Base-by-base conservation (phyloP, 2,888 invertebrate species). In the Ctenicera cuprea region DNA sequence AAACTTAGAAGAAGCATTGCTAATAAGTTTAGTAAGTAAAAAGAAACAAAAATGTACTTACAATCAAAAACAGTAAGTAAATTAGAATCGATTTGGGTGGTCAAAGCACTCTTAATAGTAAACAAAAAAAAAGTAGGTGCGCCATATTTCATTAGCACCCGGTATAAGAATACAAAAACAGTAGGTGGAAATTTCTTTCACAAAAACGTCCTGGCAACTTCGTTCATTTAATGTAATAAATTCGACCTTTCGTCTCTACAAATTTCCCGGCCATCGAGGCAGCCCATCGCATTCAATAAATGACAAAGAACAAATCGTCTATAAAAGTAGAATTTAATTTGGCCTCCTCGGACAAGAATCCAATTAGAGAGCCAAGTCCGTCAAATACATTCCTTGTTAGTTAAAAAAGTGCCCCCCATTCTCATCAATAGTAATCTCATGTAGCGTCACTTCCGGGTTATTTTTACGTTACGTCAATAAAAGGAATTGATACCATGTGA, bases 261-360 rank as follows among this genome's bases (percentile, higher is more conserved):
- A 64, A 52, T 79, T 79, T 74, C 76, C 76, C 76, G 73, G 75
- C 65, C 71, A 62, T 54, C 37, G 43, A 71, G 50, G 43, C 59
- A 64, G 64, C 33, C 77, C 73, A 78, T 80, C 79, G 78, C 77
- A 77, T 82, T 79, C 82, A 80, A 80, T 82, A 82, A 82, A 79
- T 79, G 82, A 78, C 80, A 80, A 81, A 80, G 80, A 82, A 82
- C 82, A 82, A 83, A 82, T 82, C 83, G 83, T 79, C 82, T 82
- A 83, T 83, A 84, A 84, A 84, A 83, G 80, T 82, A 82, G 84
- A 84, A 84, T 85, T 84, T 84, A 85, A 85, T 85, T 85, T 83
- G 79, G 79, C 73, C 77, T 80, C 79, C 70, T 79, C 77, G 78
- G 80, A 80, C 81, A 82, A 80, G 83, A 84, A 84, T 84, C 83